Conservation (phyloP, 2,113 vertebrate species). For the Tautogolabrus adspersus region DNA sequence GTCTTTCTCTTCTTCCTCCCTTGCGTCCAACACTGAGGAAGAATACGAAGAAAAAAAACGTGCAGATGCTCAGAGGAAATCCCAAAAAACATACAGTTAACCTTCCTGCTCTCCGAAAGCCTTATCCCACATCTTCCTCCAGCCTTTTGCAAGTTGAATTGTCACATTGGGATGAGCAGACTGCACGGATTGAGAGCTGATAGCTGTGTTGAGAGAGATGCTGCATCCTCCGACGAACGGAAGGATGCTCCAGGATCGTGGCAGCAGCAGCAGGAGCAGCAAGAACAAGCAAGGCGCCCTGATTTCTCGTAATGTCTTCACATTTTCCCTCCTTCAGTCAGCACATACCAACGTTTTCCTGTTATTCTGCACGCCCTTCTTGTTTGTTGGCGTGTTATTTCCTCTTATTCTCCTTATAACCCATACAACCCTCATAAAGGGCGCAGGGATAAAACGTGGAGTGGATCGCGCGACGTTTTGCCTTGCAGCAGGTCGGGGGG, state of each 20-base stretch:
- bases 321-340: neutral
- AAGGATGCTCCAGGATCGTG: conserved; percentile 37
- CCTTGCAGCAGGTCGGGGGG: conserved; percentile 1
- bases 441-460: conserved; percentile 61
- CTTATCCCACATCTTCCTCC: conserved; percentile 6
- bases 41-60: conserved; percentile 10
- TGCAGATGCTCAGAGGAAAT: conserved; percentile 22
- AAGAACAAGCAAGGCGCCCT: conserved; percentile 6
- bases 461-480: conserved; percentile 44
- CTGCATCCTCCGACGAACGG: conserved; percentile 51
- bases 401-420: conserved; percentile 31
- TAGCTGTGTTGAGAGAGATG: conserved; percentile 1
- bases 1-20: conserved; percentile 3
- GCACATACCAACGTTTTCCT: conserved; percentile 11
- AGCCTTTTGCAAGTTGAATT: neutral
- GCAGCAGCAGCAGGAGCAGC: conserved; percentile 22
- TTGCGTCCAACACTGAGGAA: conserved; percentile 24
- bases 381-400: conserved; percentile 53
- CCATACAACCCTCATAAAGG: conserved; percentile 9
- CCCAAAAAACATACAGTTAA: neutral
- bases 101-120: neutral
- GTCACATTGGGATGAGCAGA: conserved; percentile 15
- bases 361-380: conserved; percentile 33
- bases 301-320: neutral
- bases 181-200: conserved; percentile 17